Evolutionary conservation across 2,888 invertebrate species (phyloP), one percentile per base, ranked within the genome.

Genomic region (Chironomus riparius): DNA sequence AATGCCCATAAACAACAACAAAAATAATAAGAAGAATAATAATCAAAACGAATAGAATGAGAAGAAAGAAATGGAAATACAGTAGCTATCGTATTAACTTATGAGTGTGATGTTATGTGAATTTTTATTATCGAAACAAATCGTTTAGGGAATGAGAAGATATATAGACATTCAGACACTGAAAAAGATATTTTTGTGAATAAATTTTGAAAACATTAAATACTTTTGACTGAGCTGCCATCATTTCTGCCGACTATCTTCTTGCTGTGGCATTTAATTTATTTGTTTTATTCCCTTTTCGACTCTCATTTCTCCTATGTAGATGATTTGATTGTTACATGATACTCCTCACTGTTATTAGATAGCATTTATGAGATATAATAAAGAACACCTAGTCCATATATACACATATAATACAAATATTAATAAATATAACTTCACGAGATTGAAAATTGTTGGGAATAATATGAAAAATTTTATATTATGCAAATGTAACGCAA

Each of bases 291-390:
- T 24, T 65, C 65, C 24, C 21, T 21, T 24, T 65, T 65, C 15
- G 56, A 15, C n/a, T n/a, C 15, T 56, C 18, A 56, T 15, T 56
- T 56, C 18, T 15, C 18, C 6, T 15, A 18, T 56, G n/a, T 56
- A 15, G 56, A 56, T n/a, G 56, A 24, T 21, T 12, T 21, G 65
- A 21, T 18, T 24, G 65, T 65, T 65, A 65, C 24, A 65, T 65
- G 65, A 65, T 65, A 65, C 21, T 65, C 65, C 21, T 18, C 4
- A 22, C 65, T 21, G 65, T 22, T 65, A 65, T 65, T 65, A 65
- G 65, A 65, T 65, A 65, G 65, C 65, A 65, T 65, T 65, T 65
- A 65, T 65, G 65, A 65, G 65, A 65, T 65, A 56, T 56, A 56
- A 38, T n/a, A n/a, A n/a, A n/a, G 10, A 56, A 56, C 56, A 15